Base-by-base conservation (phyloP, 2,888 invertebrate genomes). In the Euphydryas editha region DNA sequence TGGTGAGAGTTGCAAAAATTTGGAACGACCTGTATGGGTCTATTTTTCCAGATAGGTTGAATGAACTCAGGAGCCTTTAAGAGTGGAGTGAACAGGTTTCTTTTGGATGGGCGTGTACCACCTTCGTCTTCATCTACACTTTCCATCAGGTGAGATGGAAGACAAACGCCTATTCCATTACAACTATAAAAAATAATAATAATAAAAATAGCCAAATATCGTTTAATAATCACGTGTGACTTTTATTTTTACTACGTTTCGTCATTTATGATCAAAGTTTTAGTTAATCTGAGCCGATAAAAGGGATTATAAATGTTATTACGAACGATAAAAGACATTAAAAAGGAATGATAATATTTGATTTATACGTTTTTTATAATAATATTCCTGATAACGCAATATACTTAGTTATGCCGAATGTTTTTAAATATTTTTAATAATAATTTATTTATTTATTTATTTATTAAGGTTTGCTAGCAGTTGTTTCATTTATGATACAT, bases 281-380 rank as follows among this genome's bases (percentile, higher is more conserved):
- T 81, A 71, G 71, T 69, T 88, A 86, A 89, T 89, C 86, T 82
- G 67, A 47, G 51, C 66, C 73, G 88, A 88, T 88, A 89, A 88
- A 76, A 65, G 56, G 85, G 79, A 85, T 89, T 87, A 85, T 81
- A 76, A 80, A 81, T 79, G 82, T 85, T 85, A 85, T 84, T 78
- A 83, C 80, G 70, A 75, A 79, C 78, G 91, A 90, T 90, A 88
- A 86, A 79, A 69, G 71, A 82, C 68, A 88, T 90, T 87, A 87
- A 81, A 81, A 75, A 64, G 61, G 85, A 91, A 86, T 90, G 89
- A 92, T 92, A 90, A 88, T 83, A 88, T 89, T 90, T 92, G 92
- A 92, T 92, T 92, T 91, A 91, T 87, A 85, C 78, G 78, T 81
- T 78, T 57, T 67, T 68, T 70, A 60, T 61, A 47, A 46, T 61